Evolutionary conservation across 2,888 invertebrate species (phyloP), one percentile per base, ranked within the genome.

Genomic region (Mythimna impura): DNA sequence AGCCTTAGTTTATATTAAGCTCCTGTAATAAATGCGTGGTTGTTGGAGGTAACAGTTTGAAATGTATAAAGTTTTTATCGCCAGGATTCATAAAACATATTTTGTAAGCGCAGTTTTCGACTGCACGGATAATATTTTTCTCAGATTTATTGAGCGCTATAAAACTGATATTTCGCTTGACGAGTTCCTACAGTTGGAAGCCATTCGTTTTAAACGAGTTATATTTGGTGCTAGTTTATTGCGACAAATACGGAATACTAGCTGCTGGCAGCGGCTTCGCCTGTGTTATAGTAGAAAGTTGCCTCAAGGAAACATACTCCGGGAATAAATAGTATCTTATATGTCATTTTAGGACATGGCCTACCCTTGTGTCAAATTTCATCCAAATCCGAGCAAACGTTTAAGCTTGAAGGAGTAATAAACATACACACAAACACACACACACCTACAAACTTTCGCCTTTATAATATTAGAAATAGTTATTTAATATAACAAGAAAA

Each of bases 71-170:
- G 55, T 54, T 73, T 68, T 55, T 40, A 73, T 58, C 50, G 58
- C 12, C 12, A 30, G 58, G 30, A 52, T 43, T 64, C 30, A 54
- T 54, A 63, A 83, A 73, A 30, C 54, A 62, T 43, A 63, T 67
- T 75, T 66, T 62, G 34, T 50, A 47, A 69, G 60, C 40, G 64
- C 58, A 71, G 64, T 80, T 72, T 74, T 62, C n/a, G 52, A 69
- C 63, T 74, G 71, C 76, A 79, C 17, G 36, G 36, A 68, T 57
- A 36, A 55, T 63, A 63, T 70, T 76, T 75, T 79, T 64, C 66
- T 43, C 66, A 60, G 57, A 79, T 83, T 83, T 79, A 83, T 83
- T 63, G 62, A 62, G 52, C 0, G 66, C 66, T 52, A 69, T 85
- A 65, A 76, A 83, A 82, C n/a, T 12, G 64, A 60, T 58, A 71